Percentiles rank a stretch among this genome's conserved stretches.
Conservation (phyloP, 2,113 vertebrate species). For the Dunckerocampus dactyliophorus region DNA sequence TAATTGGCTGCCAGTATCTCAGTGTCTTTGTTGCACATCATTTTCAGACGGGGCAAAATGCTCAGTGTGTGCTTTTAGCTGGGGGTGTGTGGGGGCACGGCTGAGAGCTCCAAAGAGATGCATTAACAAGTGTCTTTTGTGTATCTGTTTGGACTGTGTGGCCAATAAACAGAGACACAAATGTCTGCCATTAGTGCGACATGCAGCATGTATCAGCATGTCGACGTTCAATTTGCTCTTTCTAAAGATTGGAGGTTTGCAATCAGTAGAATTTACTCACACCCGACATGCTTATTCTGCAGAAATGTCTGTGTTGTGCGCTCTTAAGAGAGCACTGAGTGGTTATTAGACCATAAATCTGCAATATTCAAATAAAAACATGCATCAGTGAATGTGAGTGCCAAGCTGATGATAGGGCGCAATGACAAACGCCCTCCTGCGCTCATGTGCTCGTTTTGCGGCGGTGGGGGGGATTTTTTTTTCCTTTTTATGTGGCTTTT, state of each 20-base stretch:
- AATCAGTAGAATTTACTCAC: too few species aligned
- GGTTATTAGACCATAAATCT: conserved; percentile 58
- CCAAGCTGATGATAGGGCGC: conserved; percentile 9
- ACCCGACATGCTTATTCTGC: too few species aligned
- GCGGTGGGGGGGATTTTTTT: too few species aligned
- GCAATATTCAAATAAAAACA: conserved; percentile 1
- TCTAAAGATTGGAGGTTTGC: not conserved
- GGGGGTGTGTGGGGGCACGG: conserved; percentile 30
- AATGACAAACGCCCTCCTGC: conserved; percentile 30
- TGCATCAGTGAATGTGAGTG: not conserved
- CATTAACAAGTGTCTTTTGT: conserved; percentile 66
- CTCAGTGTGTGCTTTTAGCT: conserved; percentile 30
- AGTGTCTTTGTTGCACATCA: conserved; percentile 63
- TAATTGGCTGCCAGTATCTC: conserved; percentile 62
- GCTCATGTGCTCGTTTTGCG: not conserved
- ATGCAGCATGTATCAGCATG: not conserved
- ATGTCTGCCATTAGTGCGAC: conserved; percentile 3
- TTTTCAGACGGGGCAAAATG: conserved; percentile 40
- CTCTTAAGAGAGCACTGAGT: conserved; percentile 9
- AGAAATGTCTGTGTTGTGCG: too few species aligned
- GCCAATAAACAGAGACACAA: conserved; percentile 20
- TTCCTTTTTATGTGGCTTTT: too few species aligned
- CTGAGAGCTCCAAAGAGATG: conserved; percentile 33
- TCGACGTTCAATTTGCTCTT: not conserved
- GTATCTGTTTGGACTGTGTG: conserved; percentile 15